A percentile compares a stretch with the other conserved stretches of the same genome.
These are phyloP conservation scores for Coluber constrictor DNA, from an alignment of 2,797 vertebrate genomes.

Conservation along the genomic window DNA sequence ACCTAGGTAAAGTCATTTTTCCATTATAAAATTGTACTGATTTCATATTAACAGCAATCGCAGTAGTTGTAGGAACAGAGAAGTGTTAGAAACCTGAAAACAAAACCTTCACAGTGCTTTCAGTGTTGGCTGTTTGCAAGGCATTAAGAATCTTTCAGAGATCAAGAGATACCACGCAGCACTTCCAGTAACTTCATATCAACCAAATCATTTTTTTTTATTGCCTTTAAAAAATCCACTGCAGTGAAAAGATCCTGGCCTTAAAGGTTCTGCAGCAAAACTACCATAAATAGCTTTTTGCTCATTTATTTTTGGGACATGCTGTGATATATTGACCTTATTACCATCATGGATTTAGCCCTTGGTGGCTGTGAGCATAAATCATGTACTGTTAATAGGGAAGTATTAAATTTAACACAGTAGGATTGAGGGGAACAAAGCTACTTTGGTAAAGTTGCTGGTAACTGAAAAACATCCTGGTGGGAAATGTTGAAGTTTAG, in stretches of 20 bases:
- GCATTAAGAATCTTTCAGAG: slow-evolving; percentile 72
- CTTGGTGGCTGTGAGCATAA: slow-evolving; percentile 38
- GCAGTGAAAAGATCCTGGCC: slow-evolving; percentile 36
- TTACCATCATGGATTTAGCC: slow-evolving; percentile 36
- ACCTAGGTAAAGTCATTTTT: slow-evolving; percentile 68
- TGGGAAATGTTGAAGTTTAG: slow-evolving; percentile 25
- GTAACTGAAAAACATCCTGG: slow-evolving; percentile 41
- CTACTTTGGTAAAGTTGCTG: slow-evolving; percentile 38
- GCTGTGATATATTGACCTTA: slow-evolving; percentile 35
- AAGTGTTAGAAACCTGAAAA: slow-evolving; percentile 76
- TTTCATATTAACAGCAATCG: slow-evolving; percentile 59
- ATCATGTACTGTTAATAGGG: slow-evolving; percentile 19
- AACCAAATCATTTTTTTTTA: slow-evolving; percentile 38
- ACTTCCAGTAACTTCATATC: slow-evolving; percentile 48
- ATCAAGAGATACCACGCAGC: slow-evolving; percentile 71
- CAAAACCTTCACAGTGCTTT: slow-evolving; percentile 78
- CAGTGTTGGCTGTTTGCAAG: slow-evolving; percentile 75
- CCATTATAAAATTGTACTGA: slow-evolving; percentile 76
- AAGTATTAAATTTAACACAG: slow-evolving; percentile 35
- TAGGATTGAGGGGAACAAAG: slow-evolving; percentile 31
- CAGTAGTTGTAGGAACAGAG: slow-evolving; percentile 65
- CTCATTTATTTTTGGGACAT: background rate
- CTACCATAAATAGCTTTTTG: slow-evolving; percentile 18
- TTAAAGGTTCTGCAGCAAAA: background rate
- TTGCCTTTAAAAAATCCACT: background rate